Evolutionary conservation across 2,888 invertebrate species (phyloP), one percentile per base, ranked within the genome.

Genomic region (Pemphredon lugubris): DNA sequence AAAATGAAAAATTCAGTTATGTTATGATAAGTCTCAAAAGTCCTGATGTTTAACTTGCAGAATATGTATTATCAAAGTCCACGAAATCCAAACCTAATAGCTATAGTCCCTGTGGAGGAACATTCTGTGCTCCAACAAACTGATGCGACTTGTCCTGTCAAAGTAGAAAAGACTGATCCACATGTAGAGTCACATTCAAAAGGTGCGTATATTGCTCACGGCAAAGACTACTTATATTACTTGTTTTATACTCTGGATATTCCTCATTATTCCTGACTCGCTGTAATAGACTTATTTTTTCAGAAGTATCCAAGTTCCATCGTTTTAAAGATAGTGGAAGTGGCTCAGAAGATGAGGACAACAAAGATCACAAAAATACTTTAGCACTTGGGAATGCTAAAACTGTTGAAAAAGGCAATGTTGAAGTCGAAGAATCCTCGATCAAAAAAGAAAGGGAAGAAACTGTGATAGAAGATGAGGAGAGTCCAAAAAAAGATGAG

Each of bases 81-180:
- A 57, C 79, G 83, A 47, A 92, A 91, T 77, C 89, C 91, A 21
- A 92, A 92, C 81, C 83, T 92, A 21, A 92, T 92, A 70, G 89
- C 92, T 30, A 91, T 92, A 42, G 90, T 91, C 48, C 91, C 91
- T 39, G 86, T 90, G 37, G 88, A 88, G 20, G 84, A 87, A 34
- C 85, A 86, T 61, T 47, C 77, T 37, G 77, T 84, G 9, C 70
- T 79, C 26, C 71, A 68, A 32, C 68, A 81, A 61, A 65, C 63
- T 39, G 75, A 83, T 48, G 16, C 55, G 48, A 14, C 51, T 20
- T 72, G 44, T 21, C 32, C 73, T 2, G 16, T 21, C 21, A 65
- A 70, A 11, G 30, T 60, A 50, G 75, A 77, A 54, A 74, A 77
- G 45, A 66, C 58, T 70, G 69, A 64, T 16, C 7, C 66, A 42